These are phyloP conservation scores for Diprion similis DNA, from an alignment of 1,140 invertebrate species.

Conservation along the genomic window DNA sequence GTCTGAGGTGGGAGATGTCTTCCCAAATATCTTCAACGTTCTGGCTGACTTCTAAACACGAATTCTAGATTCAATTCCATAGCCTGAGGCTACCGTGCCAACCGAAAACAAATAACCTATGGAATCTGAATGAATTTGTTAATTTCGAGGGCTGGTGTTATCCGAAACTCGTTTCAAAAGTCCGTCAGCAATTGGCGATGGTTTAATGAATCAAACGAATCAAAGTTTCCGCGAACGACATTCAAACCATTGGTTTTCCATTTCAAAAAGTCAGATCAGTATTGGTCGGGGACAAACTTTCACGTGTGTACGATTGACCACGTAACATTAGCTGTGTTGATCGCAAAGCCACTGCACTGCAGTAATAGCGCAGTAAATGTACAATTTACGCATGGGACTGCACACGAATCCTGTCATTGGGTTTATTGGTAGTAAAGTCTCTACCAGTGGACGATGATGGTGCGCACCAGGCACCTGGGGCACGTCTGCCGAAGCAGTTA, in stretches of 20 bases:
- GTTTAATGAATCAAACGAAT: too few species aligned
- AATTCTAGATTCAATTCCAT: neutral
- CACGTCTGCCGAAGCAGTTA: constrained; percentile 44
- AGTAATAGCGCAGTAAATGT: constrained; percentile 27
- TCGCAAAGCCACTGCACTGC: neutral
- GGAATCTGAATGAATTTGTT: neutral
- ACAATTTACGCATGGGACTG: constrained; percentile 43
- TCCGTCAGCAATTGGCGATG: too few species aligned
- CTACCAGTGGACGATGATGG: constrained; percentile 42
- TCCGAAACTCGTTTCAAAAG: neutral
- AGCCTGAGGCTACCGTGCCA: neutral
- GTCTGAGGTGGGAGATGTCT: neutral
- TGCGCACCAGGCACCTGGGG: constrained; percentile 37
- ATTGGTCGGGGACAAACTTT: too few species aligned
- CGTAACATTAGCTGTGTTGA: neutral
- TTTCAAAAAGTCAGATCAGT: too few species aligned
- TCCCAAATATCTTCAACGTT: neutral
- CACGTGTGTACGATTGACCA: too few species aligned
- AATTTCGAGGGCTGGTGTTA: neutral
- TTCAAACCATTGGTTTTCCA: too few species aligned
- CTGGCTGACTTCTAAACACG: neutral
- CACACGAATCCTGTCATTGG: constrained; percentile 43
- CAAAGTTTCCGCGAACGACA: too few species aligned
- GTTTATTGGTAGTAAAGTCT: constrained; percentile 51
- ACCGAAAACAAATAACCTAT: neutral